Conservation (phyloP, 2,888 invertebrate genomes). For the Hyles lineata region DNA sequence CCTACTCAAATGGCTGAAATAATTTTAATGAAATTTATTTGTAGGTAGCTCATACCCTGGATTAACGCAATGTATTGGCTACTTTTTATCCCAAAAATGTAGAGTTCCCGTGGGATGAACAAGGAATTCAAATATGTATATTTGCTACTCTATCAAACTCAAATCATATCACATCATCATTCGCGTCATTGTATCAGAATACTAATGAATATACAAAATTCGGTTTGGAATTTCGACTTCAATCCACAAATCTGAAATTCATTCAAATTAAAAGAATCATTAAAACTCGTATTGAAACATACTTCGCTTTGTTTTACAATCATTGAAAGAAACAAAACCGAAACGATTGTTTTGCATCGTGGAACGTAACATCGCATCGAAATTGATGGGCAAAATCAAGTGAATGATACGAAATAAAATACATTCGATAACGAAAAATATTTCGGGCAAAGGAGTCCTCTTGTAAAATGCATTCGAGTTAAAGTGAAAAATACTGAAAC, state of each 20-base stretch:
- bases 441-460: background rate
- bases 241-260: background rate
- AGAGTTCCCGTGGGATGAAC: no score
- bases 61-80: no score
- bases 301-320: slow-evolving; percentile 2
- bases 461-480: background rate
- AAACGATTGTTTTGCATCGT: background rate
- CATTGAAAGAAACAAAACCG: background rate
- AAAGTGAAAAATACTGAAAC: background rate
- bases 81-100: no score
- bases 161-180: no score
- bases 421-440: background rate
- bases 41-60: no score
- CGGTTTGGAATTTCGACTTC: no score
- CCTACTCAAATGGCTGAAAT: no score
- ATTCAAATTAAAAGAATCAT: background rate
- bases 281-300: background rate
- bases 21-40: no score
- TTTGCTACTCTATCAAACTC: no score
- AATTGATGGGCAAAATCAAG: background rate
- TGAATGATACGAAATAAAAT: background rate
- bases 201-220: no score
- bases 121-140: no score
- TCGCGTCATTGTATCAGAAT: no score
- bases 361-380: background rate